phyloP scores from a whole-genome alignment of 2,888 invertebrate genomes.

The Poecilobothrus nobilitatus region DNA sequence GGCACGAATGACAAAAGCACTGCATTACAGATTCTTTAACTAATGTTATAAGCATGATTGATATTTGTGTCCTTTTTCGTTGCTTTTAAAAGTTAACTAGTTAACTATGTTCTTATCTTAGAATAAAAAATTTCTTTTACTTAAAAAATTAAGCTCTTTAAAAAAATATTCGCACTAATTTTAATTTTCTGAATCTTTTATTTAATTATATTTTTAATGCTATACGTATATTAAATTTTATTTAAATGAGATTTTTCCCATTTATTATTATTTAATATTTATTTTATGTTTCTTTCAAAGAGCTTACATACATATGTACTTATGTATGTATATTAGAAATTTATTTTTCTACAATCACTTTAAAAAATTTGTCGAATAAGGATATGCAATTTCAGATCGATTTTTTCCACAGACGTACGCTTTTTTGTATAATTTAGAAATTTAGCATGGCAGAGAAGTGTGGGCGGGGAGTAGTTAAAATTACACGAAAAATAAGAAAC shows the following conservation, averaged over 20 bases:
- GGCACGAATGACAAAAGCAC: conserved; percentile 90
- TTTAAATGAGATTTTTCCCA: too few relatives aligned
- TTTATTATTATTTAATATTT: too few relatives aligned
- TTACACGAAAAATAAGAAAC: background rate
- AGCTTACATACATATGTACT: too few relatives aligned
- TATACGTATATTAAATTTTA: too few relatives aligned
- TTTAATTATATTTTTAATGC: too few relatives aligned
- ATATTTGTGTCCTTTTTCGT: background rate
- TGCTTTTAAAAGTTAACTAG: background rate
- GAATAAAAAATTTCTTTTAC: too few relatives aligned
- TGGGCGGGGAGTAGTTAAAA: background rate
- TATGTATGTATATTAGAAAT: too few relatives aligned
- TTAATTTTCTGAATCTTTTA: too few relatives aligned
- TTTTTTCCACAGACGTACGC: background rate
- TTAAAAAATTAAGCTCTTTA: too few relatives aligned
- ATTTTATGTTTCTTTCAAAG: too few relatives aligned
- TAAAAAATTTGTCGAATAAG: background rate
- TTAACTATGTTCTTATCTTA: too few relatives aligned
- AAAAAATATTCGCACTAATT: too few relatives aligned
- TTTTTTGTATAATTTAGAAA: background rate
- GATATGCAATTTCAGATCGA: conserved; percentile 1
- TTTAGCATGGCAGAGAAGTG: background rate
- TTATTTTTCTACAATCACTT: background rate
- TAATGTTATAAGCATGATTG: conserved; percentile 73
- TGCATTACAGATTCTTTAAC: conserved; percentile 87